Conservation (phyloP, 2,888 invertebrate genomes). For the Caenorhabditis imperialis region DNA sequence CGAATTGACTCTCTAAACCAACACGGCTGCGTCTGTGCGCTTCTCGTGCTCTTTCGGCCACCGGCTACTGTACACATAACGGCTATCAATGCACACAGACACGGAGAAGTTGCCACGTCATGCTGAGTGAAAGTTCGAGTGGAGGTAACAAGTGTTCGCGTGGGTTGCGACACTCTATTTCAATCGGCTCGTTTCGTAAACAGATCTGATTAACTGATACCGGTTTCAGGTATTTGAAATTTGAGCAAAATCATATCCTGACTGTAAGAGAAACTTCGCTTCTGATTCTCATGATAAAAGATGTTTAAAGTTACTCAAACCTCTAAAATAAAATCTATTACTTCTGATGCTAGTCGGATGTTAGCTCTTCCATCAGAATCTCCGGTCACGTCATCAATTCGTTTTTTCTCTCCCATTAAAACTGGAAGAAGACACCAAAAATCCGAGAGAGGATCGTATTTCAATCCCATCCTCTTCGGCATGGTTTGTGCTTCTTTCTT, state of each 20-base stretch:
- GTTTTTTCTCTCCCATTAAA: slow-evolving; percentile 25
- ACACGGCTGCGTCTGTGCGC: slow-evolving; percentile 20
- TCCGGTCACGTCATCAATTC: background rate
- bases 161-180: no score
- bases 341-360: no score
- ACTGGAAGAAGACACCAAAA: slow-evolving; percentile 19
- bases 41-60: slow-evolving; percentile 6
- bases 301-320: no score
- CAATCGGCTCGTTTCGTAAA: no score
- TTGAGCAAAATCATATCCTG: no score
- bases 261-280: no score
- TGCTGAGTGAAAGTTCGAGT: background rate
- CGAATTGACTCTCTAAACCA: slow-evolving; percentile 34
- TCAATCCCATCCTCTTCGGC: background rate
- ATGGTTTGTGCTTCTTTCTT: slow-evolving; percentile 18
- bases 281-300: no score
- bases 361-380: no score
- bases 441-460: slow-evolving; percentile 19
- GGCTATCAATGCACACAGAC: slow-evolving; percentile 30
- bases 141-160: no score
- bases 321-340: no score
- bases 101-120: slow-evolving; percentile 21
- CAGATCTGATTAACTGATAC: no score
- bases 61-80: slow-evolving; percentile 33
- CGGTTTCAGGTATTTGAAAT: no score